phyloP scores from a whole-genome alignment of 2,113 vertebrate genomes.

The Bucco capensis region DNA sequence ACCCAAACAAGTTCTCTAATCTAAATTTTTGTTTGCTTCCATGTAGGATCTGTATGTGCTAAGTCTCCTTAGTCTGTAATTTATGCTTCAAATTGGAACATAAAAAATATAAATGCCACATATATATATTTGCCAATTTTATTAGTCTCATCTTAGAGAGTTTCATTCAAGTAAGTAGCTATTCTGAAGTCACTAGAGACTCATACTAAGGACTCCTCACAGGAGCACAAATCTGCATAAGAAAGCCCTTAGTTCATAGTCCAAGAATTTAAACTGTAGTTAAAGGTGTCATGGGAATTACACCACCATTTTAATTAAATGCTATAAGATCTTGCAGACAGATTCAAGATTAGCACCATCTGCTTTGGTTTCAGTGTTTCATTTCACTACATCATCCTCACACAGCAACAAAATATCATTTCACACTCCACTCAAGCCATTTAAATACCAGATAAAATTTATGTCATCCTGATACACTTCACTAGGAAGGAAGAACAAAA shows the following conservation, averaged over 20 bases:
- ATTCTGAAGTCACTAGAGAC: conserved; percentile 27
- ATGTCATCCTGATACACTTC: not conserved
- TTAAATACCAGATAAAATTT: conserved; percentile 26
- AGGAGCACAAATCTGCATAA: conserved; percentile 41
- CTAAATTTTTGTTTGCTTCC: not conserved
- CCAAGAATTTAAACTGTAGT: conserved; percentile 57
- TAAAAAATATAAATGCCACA: not conserved
- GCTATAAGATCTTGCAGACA: conserved; percentile 60
- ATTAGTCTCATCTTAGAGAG: not conserved
- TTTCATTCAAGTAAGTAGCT: conserved; percentile 38
- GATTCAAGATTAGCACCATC: conserved; percentile 68
- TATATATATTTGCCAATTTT: not conserved
- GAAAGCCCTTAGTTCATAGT: conserved; percentile 56
- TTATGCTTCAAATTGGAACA: not conserved
- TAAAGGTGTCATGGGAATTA: conserved; percentile 64
- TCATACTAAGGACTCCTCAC: conserved; percentile 6
- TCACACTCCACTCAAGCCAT: conserved; percentile 16
- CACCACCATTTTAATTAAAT: conserved; percentile 69
- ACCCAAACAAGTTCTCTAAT: not conserved
- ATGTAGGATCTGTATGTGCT: not conserved
- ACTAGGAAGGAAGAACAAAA: not conserved
- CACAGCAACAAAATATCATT: conserved; percentile 36
- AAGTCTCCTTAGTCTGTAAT: not conserved
- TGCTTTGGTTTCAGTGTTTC: conserved; percentile 56
- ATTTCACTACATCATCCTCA: conserved; percentile 31